A percentile compares a stretch with the other conserved stretches of the same genome.
Evolutionary conservation across 2,113 vertebrate species (phyloP).

Genomic region (Falco punctatus): DNA sequence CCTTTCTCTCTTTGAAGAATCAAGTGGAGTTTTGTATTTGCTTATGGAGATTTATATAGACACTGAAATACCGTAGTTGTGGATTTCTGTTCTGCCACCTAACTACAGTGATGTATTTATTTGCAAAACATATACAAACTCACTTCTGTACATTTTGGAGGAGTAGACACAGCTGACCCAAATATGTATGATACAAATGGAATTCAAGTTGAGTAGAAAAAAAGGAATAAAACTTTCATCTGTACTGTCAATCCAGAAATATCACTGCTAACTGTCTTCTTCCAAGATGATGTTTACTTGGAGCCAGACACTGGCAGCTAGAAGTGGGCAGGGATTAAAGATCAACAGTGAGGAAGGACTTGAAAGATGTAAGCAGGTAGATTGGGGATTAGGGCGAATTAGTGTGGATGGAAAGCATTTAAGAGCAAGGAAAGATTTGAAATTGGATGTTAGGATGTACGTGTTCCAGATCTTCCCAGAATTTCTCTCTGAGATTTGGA

Average conservation of each 20-base stretch:
- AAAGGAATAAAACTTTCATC: background rate
- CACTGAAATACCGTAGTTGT: background rate
- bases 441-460: background rate
- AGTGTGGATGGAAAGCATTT: background rate
- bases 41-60: background rate
- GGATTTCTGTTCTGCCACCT: background rate
- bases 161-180: background rate
- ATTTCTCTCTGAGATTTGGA: background rate
- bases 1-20: background rate
- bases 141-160: background rate
- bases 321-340: slow-evolving; percentile 24
- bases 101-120: background rate
- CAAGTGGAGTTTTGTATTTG: background rate
- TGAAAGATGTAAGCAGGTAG: slow-evolving; percentile 7
- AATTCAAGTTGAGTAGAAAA: background rate
- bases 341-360: background rate
- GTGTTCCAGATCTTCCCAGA: background rate
- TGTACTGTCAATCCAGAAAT: background rate
- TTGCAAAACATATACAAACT: background rate
- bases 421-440: background rate
- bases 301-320: background rate
- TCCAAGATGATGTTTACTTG: background rate
- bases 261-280: background rate
- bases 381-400: slow-evolving; percentile 23
- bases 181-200: background rate